Evolutionary conservation across 2,888 invertebrate species (phyloP).

Genomic region (Dioctria linearis): DNA sequence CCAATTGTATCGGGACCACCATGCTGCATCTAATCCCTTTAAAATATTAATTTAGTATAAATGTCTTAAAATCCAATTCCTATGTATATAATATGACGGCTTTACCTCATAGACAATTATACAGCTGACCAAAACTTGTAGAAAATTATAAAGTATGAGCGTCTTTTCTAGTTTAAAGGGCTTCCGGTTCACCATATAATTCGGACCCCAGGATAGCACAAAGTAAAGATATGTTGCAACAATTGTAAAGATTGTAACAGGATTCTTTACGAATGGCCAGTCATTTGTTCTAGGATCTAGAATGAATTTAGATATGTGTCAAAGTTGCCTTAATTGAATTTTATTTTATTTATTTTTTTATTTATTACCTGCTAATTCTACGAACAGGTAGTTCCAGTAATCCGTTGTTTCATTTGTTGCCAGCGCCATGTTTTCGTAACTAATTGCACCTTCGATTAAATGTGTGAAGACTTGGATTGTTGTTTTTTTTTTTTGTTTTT

Average conservation of each 20-base stretch:
- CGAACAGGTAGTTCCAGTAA: conserved; percentile 77
- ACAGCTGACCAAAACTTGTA: conserved; percentile 87
- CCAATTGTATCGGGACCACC: conserved; percentile 89
- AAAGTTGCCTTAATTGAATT: neutral
- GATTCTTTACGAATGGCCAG: conserved; percentile 80
- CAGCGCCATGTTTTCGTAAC: conserved; percentile 70
- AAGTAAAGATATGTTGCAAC: conserved; percentile 81
- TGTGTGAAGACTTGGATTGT: conserved; percentile 10
- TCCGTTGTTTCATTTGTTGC: conserved; percentile 77
- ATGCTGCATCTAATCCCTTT: conserved; percentile 82
- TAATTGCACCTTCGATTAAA: neutral
- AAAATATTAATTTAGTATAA: conserved; percentile 63
- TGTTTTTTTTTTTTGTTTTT: no score
- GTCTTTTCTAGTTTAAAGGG: conserved; percentile 86
- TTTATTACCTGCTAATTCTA: conserved; percentile 77
- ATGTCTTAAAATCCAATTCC: neutral
- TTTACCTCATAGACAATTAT: conserved; percentile 78
- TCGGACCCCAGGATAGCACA: conserved; percentile 84
- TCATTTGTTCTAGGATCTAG: conserved; percentile 77
- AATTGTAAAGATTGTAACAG: conserved; percentile 79
- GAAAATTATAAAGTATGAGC: conserved; percentile 87
- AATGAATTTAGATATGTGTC: neutral
- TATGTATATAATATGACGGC: conserved; percentile 1
- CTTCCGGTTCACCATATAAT: conserved; percentile 88
- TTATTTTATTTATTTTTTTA: neutral